Base-by-base conservation (phyloP, 2,113 vertebrate genomes). In the Monopterus albus region DNA sequence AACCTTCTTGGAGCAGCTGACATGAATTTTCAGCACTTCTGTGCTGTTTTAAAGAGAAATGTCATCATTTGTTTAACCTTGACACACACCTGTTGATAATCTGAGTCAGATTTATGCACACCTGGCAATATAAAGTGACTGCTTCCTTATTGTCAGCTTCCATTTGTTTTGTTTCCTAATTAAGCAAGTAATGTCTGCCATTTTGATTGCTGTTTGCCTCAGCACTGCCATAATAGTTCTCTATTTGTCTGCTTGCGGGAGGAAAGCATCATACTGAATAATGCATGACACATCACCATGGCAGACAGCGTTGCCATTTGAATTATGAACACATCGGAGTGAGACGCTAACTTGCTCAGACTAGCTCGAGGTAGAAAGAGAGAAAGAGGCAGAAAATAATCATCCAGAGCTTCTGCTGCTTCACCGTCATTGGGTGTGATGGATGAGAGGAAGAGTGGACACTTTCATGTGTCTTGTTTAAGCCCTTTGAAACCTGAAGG, bases 311-410 rank as follows among this genome's bases (percentile, higher is more conserved):
- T 85, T 87, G 87, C 85, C 81, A 74, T 91, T 88, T 90, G 87
- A 94, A 94, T 93, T 90, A 91, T 93, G 90, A 93, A 91, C 92
- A 88, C 86, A 79, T 71, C 42, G 57, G 35, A 50, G 62, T 61
- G 88, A 86, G 88, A 89, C 71, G 76, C 76, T 90, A 88, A 91
- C 85, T 75, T 58, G 53, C 84, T 80, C 81, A 68, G 85, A 88
- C 88, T 83, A 82, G 88, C 86, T 84, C 40, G 72, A 71, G 68
- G 72, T 82, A 57, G 46, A 61, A 79, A 72, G 70, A 78, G 73
- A 72, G 78, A 75, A 73, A 72, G 76, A 80, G 70, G 64, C 47
- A 38, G 70, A 57, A 70, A 83, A 52, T 50, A 40, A 64, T 83
- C 79, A 80, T 79, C 55, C 46, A 8, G 31, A 78, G 79, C 81